These are phyloP conservation scores for Heliconius ismenius DNA, from an alignment of 2,888 invertebrate species.

Conservation along the genomic window DNA sequence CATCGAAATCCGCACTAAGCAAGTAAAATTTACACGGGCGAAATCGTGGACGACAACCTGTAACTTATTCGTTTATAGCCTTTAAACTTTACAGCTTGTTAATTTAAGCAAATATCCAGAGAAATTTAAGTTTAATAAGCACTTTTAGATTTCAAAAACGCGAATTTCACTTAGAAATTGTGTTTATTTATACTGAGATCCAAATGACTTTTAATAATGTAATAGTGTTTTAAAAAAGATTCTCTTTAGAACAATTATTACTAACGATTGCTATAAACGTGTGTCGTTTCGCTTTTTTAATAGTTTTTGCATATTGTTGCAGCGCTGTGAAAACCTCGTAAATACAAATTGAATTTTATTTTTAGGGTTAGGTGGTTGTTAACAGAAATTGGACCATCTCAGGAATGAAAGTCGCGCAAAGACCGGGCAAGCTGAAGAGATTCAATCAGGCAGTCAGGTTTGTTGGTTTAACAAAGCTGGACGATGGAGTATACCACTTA, in stretches of 20 bases:
- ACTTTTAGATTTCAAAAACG: conserved; percentile 5
- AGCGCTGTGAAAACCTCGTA: conserved; percentile 12
- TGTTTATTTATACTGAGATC: conserved; percentile 20
- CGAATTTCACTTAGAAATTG: conserved; percentile 6
- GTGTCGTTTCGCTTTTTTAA: conserved; percentile 2
- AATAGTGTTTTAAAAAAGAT: conserved; percentile 3
- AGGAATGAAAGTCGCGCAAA: not conserved
- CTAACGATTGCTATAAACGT: conserved; percentile 14
- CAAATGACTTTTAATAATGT: conserved; percentile 19
- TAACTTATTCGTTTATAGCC: conserved; percentile 18
- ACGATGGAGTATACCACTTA: not conserved
- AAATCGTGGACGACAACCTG: not conserved
- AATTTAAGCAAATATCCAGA: conserved; percentile 16
- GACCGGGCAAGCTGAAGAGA: not conserved
- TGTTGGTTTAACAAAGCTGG: too few relatives aligned
- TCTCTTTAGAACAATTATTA: conserved; percentile 14
- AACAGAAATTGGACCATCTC: not conserved
- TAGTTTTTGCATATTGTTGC: conserved; percentile 7
- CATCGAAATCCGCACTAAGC: not conserved
- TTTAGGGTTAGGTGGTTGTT: not conserved
- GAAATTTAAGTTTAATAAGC: conserved; percentile 10
- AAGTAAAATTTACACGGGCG: not conserved
- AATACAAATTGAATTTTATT: conserved; percentile 15
- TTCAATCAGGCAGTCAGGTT: too few relatives aligned
- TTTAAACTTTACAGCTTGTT: conserved; percentile 15